Evolutionary conservation across 2,797 vertebrate species (phyloP).

Genomic region (Bradypus variegatus): DNA sequence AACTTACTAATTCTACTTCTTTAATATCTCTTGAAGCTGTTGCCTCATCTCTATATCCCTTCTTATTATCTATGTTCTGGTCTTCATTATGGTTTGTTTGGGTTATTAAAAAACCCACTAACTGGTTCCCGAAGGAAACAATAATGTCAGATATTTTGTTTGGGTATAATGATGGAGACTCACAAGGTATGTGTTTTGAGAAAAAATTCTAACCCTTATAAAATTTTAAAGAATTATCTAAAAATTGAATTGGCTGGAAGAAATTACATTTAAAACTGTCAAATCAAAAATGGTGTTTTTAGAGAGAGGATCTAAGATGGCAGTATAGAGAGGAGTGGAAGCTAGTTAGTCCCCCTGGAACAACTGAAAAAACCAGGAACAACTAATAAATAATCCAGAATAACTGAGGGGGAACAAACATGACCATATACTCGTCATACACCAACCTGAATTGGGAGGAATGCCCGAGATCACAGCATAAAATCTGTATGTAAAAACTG

Average conservation of each 20-base stretch:
- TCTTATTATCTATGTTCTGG: background rate
- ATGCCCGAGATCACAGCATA: too few relatives aligned
- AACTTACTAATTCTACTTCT: background rate
- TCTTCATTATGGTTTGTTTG: background rate
- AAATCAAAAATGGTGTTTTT: background rate
- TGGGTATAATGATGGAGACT: background rate
- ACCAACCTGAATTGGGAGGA: too few relatives aligned
- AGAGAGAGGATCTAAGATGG: background rate
- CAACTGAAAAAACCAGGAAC: too few relatives aligned
- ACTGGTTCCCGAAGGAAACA: background rate
- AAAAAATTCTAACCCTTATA: background rate
- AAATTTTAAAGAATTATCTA: background rate
- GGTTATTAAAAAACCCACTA: background rate
- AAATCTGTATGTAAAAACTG: too few relatives aligned
- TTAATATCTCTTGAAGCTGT: background rate
- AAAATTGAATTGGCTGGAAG: background rate
- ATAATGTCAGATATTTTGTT: background rate
- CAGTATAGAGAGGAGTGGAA: too few relatives aligned
- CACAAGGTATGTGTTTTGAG: background rate
- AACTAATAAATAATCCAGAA: too few relatives aligned
- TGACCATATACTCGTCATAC: too few relatives aligned
- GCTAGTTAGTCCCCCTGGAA: too few relatives aligned
- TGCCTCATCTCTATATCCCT: background rate
- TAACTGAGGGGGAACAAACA: too few relatives aligned
- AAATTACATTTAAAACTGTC: background rate